phyloP scores from a whole-genome alignment of 1,140 invertebrate species.

The Vollenhovia emeryi region DNA sequence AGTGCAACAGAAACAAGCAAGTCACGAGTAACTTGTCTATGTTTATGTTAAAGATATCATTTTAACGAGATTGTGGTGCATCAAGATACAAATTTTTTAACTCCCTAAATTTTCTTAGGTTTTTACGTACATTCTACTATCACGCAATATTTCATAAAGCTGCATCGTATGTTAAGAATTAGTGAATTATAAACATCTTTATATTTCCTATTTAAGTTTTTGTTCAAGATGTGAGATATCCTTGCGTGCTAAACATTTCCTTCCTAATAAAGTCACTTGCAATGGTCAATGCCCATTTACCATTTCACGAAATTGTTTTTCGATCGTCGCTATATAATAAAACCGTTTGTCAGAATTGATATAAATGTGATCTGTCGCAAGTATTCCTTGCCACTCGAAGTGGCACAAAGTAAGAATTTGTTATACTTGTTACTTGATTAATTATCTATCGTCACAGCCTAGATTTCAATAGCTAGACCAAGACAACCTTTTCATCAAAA shows the following conservation, averaged over 20 bases:
- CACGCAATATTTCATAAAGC: not conserved
- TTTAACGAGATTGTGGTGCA: not conserved
- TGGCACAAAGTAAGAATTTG: conserved; percentile 52
- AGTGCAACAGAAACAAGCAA: not conserved
- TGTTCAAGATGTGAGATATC: not conserved
- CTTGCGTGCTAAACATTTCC: not conserved
- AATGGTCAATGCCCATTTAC: not conserved
- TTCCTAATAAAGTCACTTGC: not conserved
- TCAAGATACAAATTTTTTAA: not conserved
- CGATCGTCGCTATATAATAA: conserved; percentile 25
- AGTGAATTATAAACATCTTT: not conserved
- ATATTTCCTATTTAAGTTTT: not conserved
- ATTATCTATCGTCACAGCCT: conserved; percentile 74
- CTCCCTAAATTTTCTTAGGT: not conserved
- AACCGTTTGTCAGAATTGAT: conserved; percentile 1
- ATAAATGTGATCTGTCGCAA: conserved; percentile 25
- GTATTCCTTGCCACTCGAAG: conserved; percentile 49
- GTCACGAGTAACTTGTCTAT: not conserved
- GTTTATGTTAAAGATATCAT: not conserved
- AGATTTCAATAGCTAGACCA: conserved; percentile 77
- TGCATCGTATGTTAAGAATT: not conserved
- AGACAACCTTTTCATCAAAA: conserved; percentile 77
- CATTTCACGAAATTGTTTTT: conserved; percentile 39
- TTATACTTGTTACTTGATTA: conserved; percentile 41
- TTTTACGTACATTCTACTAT: not conserved